These are phyloP conservation scores for Actenoides lindsayi DNA, from an alignment of 2,113 vertebrate genomes.

Conservation along the genomic window DNA sequence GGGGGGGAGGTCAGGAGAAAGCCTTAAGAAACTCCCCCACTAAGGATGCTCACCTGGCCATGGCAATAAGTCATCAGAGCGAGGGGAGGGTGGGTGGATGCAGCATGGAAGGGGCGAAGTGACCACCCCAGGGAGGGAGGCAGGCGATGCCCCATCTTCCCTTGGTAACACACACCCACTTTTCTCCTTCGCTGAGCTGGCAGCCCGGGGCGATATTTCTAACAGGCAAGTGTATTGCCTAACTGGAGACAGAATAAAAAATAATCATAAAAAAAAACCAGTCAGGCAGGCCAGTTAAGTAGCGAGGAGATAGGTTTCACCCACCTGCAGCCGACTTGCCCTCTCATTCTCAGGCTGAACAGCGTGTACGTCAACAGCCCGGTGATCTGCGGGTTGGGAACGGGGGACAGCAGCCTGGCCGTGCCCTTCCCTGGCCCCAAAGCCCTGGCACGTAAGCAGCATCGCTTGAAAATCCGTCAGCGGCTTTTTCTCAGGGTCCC, in stretches of 20 bases:
- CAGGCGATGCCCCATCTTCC: constrained; percentile 7
- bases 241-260: constrained; percentile 69
- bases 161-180: background rate
- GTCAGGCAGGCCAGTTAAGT: constrained; percentile 64
- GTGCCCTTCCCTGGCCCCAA: background rate
- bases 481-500: background rate
- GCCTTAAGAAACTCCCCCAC: fast-evolving
- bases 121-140: background rate
- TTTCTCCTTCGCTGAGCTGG: constrained; percentile 65
- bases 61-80: background rate
- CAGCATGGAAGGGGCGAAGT: background rate
- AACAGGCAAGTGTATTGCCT: constrained; percentile 66
- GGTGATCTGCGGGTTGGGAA: background rate
- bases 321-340: constrained; percentile 51
- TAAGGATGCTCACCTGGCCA: background rate
- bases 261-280: constrained; percentile 65
- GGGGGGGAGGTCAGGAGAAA: background rate
- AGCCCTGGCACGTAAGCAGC: background rate
- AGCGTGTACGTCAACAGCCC: background rate
- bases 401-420: background rate
- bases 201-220: constrained; percentile 64
- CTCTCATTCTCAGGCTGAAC: constrained; percentile 40
- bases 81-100: background rate
- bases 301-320: constrained; percentile 51
- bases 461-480: fast-evolving